Evolutionary conservation across 2,113 vertebrate genomes (phyloP), one percentile per base, ranked within the genome.

Genomic region (Triplophysa siluroides): DNA sequence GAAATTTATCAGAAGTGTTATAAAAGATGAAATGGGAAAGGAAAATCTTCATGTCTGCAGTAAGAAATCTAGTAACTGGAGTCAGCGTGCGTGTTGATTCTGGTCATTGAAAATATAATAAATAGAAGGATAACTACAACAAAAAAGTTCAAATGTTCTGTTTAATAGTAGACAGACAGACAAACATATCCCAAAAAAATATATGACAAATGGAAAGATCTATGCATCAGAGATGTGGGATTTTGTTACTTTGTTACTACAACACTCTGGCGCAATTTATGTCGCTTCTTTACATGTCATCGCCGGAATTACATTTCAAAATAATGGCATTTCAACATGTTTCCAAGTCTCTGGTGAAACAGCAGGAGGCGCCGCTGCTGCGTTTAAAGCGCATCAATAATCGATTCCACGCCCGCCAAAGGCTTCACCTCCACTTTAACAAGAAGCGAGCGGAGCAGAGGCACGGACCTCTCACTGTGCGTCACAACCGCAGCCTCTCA

Each of bases 381-480:
- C 60, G 1, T 80, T 72, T 73, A 61, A 71, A 78, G 50, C 41
- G 63, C 72, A 52, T 77, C 26, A 73, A 83, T 81, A 84, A 81
- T 83, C 76, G 13, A 81, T 83, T 81, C 79, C 82, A 79, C 70
- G 78, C 78, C 64, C 61, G 26, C 73, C 65, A 77, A 65, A 60
- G 38, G 65, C 61, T 83, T 81, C 50, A 63, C 76, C 78, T 83
- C 33, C 24, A n/a, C 76, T 75, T 82, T 83, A 71, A 82, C 71
- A 81, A 76, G 61, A 60, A 69, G 50, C 64, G 63, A 61, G 47
- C 50, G 18, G 50, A 68, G 56, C 62, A 6, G 78, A 61, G 76
- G 68, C 54, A 58, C 76, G 38, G 77, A 58, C 47, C 60, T 75
- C 60, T 75, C 50, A 29, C 38, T 67, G 76, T 50, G 78, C 41